Conservation (phyloP, 2,797 vertebrate genomes). For the Lacerta agilis region DNA sequence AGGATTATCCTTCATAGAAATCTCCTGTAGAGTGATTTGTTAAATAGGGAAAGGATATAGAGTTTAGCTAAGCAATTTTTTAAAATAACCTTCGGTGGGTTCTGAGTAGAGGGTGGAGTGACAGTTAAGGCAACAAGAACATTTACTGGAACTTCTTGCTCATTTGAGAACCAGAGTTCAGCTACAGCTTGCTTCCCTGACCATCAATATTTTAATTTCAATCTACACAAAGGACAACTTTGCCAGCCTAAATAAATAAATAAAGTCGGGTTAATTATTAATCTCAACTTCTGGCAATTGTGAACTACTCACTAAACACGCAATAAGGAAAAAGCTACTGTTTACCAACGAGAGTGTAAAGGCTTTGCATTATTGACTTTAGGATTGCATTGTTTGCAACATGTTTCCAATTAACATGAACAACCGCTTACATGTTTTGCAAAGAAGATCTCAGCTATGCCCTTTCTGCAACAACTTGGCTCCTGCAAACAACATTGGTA, state of each 20-base stretch:
- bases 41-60: conserved; percentile 21
- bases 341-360: conserved; percentile 36
- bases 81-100: not conserved
- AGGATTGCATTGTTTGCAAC: conserved; percentile 53
- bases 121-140: conserved; percentile 23
- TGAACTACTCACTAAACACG: conserved; percentile 19
- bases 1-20: conserved; percentile 27
- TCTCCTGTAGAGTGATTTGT: not conserved
- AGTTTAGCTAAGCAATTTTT: conserved; percentile 27
- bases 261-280: not conserved
- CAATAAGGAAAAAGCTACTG: not conserved
- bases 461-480: conserved; percentile 24
- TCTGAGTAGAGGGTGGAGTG: not conserved
- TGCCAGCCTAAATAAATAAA: conserved; percentile 32
- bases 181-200: conserved; percentile 63
- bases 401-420: conserved; percentile 60
- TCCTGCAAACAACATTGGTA: conserved; percentile 50
- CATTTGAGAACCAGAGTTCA: conserved; percentile 57
- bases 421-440: conserved; percentile 48
- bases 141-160: conserved; percentile 60
- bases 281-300: not conserved
- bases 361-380: conserved; percentile 45
- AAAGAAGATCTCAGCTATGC: conserved; percentile 41
- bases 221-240: not conserved
- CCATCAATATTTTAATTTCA: conserved; percentile 65